phyloP scores from a whole-genome alignment of 2,797 vertebrate genomes.

The Serranus cabrilla region DNA sequence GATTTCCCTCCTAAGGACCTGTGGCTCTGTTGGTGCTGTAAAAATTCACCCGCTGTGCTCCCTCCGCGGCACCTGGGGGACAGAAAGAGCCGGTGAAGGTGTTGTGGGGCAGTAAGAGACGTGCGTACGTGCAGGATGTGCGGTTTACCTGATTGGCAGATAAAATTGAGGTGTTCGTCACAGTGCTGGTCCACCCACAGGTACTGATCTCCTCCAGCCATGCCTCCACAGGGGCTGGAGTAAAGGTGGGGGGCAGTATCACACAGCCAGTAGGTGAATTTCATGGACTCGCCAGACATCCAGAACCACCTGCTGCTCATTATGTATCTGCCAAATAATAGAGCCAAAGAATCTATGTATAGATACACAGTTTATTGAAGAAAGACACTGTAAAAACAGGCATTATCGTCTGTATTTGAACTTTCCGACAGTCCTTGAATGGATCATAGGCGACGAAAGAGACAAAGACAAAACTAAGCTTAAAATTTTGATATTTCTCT shows the following conservation, averaged over 20 bases:
- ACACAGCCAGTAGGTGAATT: not conserved
- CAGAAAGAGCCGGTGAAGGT: not conserved
- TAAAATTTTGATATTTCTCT: too few species aligned
- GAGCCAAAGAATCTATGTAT: too few species aligned
- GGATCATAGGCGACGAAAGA: too few species aligned
- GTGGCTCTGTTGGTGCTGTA: not conserved
- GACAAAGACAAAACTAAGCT: too few species aligned
- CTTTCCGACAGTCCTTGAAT: too few species aligned
- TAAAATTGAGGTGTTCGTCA: constrained; percentile 27
- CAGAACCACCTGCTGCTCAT: constrained; percentile 31
- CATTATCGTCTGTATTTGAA: too few species aligned
- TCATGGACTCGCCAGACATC: constrained; percentile 31
- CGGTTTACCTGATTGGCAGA: constrained; percentile 43
- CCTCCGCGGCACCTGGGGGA: not conserved
- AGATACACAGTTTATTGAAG: not conserved
- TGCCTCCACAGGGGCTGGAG: constrained; percentile 23
- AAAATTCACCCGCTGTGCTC: constrained; percentile 6
- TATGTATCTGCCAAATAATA: constrained; percentile 11
- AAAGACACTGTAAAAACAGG: not conserved
- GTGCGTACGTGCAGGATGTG: not conserved
- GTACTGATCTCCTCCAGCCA: not conserved
- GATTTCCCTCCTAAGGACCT: not conserved
- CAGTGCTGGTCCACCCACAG: constrained; percentile 30
- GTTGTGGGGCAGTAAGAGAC: not conserved
- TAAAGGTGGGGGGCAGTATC: fast-evolving